Conservation (phyloP, 2,888 invertebrate species). For the Rhodophaea formosa region DNA sequence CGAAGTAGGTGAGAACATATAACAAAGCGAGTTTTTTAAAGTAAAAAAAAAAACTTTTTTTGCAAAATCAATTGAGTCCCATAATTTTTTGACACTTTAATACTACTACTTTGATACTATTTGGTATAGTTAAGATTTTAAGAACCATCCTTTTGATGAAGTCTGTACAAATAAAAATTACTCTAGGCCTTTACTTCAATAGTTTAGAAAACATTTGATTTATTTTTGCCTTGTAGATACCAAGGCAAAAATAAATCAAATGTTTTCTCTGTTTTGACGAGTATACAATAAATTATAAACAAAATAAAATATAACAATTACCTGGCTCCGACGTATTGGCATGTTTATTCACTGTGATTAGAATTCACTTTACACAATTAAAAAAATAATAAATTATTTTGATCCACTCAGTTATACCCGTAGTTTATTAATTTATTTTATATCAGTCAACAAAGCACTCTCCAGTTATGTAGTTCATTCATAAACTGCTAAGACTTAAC, state of each 20-base stretch:
- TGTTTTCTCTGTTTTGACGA: neutral
- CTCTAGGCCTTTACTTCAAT: too few species aligned
- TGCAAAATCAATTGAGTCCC: too few species aligned
- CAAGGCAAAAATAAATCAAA: neutral
- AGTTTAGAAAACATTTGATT: too few species aligned
- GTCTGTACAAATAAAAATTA: too few species aligned
- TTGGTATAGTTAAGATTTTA: too few species aligned
- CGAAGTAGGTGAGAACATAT: too few species aligned
- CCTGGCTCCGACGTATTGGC: constrained; percentile 75
- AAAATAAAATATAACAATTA: constrained; percentile 36
- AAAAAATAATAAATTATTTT: neutral
- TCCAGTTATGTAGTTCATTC: constrained; percentile 49
- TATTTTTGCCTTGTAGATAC: too few species aligned
- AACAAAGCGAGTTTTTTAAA: too few species aligned
- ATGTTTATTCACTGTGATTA: constrained; percentile 48
- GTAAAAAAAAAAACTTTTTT: too few species aligned
- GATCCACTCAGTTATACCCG: neutral
- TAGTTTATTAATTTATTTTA: constrained; percentile 21
- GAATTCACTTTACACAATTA: constrained; percentile 27
- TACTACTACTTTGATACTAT: too few species aligned
- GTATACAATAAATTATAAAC: constrained; percentile 4
- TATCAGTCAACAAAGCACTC: constrained; percentile 24
- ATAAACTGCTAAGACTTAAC: constrained; percentile 66
- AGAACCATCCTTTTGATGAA: too few species aligned
- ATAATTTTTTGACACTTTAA: too few species aligned